Base-by-base conservation (phyloP, 2,113 vertebrate genomes). In the Actenoides hombroni region DNA sequence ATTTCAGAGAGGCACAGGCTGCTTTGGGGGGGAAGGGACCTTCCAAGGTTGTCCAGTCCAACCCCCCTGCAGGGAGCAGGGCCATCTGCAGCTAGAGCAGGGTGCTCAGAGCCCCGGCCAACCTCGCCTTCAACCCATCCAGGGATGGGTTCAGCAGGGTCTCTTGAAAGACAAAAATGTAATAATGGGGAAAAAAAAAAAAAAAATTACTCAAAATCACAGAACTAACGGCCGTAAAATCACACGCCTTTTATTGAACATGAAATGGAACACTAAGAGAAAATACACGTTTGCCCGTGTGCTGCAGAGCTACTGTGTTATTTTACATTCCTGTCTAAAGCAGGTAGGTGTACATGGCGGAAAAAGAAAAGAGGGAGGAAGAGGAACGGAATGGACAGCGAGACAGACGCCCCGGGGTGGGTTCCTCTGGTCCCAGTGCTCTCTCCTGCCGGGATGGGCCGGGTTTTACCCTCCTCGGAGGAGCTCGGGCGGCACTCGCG, bases 261-360 rank as follows among this genome's bases (percentile, higher is more conserved):
- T 94, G 85, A 97, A 98, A 98, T 88, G 97, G 98, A 96, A 97
- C 97, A 91, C 90, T 97, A 90, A 75, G 95, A 97, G 98, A 98
- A 98, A 98, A 98, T 98, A 98, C 98, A 97, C 69, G 94, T 98
- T 80, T 92, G 91, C 48, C 98, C 97, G 95, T 98, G 98, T 98
- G 98, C 97, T 98, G 98, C 97, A 98, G 98, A 98, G 71, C 98
- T 97, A 97, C 97, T 96, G 86, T 39, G 37, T 37, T 37, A 98
- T 97, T 83, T 92, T 98, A 98, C 98, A 98, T 98, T 98, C 98
- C 97, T 95, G 94, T 97, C 87, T 97, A 61, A 98, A 97, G 92
- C 96, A 97, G 97, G 97, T 95, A 95, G 74, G 60, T 76, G 88
- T 96, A 92, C 95, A 97, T 2, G 92, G 78, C 88, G 39, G 10